A percentile compares a stretch with the other conserved stretches of the same genome.
phyloP scores from a whole-genome alignment of 2,888 invertebrate genomes.

The Synergus gifuensis region DNA sequence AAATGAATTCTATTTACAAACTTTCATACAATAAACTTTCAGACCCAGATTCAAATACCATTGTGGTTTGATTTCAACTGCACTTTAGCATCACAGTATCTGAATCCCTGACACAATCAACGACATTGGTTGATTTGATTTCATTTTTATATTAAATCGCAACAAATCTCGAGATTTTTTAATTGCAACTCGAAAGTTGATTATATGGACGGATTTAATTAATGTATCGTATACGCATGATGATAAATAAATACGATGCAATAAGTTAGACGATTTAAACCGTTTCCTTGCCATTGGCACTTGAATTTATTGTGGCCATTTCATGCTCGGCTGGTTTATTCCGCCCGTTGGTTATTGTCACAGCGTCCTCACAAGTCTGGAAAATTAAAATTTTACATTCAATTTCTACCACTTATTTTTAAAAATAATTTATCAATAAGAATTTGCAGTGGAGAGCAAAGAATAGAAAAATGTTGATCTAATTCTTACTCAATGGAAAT shows the following conservation, averaged over 20 bases:
- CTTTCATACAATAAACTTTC: conserved; percentile 66
- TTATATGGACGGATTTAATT: conserved; percentile 62
- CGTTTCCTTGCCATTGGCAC: conserved; percentile 66
- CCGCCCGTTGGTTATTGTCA: conserved; percentile 68
- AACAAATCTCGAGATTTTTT: neutral
- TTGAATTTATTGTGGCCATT: conserved; percentile 70
- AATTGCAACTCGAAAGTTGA: conserved; percentile 44
- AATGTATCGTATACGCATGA: conserved; percentile 55
- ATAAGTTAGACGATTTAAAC: conserved; percentile 67
- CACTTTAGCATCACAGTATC: neutral
- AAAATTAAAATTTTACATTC: conserved; percentile 49
- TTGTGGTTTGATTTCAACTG: conserved; percentile 9
- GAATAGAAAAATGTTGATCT: neutral
- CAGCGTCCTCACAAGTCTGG: conserved; percentile 76
- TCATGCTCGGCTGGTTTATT: conserved; percentile 71
- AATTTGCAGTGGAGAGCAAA: neutral
- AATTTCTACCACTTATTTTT: neutral
- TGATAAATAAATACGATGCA: conserved; percentile 59
- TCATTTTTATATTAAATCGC: neutral
- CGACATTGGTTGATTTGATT: neutral
- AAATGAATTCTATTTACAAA: conserved; percentile 68
- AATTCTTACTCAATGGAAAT: neutral
- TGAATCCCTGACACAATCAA: conserved; percentile 20
- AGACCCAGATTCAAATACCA: conserved; percentile 27
- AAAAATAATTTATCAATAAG: too few species aligned